Base-by-base conservation (phyloP, 2,888 invertebrate species). In the Hemistola chrysoprasaria region DNA sequence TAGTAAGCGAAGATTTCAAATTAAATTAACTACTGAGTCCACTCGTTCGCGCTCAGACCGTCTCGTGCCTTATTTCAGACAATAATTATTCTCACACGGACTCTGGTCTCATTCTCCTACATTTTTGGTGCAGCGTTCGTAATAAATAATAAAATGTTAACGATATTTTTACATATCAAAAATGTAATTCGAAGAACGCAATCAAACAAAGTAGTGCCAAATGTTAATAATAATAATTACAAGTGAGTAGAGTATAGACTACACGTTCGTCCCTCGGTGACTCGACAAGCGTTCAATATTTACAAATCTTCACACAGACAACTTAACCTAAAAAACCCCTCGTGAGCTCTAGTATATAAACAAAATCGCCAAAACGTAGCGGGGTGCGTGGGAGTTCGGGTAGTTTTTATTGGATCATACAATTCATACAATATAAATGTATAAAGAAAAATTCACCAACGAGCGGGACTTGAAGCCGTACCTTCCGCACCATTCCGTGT, bases 1-100 rank as follows among this genome's bases (percentile, higher is more conserved):
- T 75, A 80, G 82, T 82, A 85, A 85, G 87, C 85, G 77, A 85
- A 70, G 59, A 65, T 76, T 76, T 65, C 67, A 82, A 84, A 84
- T 76, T 77, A 84, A 76, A 79, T 77, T 76, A 83, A 72, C 75
- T 76, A 76, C 61, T 57, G 51, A 58, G 60, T 65, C 60, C 52
- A 58, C 56, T 55, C 61, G 47, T 59, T 56, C 53, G 57, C 59
- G 52, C 51, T 48, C 51, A 48, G 54, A 45, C 56, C 50, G 46
- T 45, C 34, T 42, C 49, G 45, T 46, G 9, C 34, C 41, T 28
- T 22, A 9, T 27, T 34, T 42, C 27, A 16, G 35, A 42, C 43
- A 31, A 35, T 25, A 29, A 27, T n/a, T n/a, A n/a, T 29, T 38
- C 40, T 35, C 46, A 43, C 51, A 58, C 38, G 53, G 38, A 36